Evolutionary conservation across 2,888 invertebrate genomes (phyloP).

Genomic region (Pristionchus fissidentatus): DNA sequence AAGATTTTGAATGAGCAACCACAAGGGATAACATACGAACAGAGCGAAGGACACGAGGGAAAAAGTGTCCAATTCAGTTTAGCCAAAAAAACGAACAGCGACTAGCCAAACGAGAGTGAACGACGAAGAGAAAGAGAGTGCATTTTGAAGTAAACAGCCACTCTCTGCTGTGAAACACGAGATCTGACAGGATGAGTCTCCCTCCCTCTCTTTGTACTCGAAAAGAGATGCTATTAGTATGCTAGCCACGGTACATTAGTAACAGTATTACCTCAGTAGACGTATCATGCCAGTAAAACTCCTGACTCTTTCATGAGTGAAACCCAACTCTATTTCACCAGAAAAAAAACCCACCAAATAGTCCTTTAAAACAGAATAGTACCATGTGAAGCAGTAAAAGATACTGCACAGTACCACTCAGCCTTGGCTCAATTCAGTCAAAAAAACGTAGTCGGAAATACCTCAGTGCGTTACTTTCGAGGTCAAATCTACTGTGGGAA

Average conservation of each 20-base stretch:
- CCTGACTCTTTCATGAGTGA: no score
- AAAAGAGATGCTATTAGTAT: no score
- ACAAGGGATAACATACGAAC: no score
- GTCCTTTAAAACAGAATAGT: neutral
- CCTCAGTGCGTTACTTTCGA: neutral
- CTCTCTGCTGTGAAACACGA: no score
- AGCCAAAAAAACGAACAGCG: neutral
- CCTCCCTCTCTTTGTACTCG: no score
- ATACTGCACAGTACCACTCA: neutral
- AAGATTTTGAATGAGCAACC: no score
- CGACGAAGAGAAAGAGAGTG: conserved; percentile 14
- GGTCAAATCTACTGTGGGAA: neutral
- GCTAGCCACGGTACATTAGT: no score
- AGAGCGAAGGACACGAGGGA: no score
- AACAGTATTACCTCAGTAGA: no score
- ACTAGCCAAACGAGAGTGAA: conserved; percentile 13
- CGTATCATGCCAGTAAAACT: no score
- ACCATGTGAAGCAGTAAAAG: neutral
- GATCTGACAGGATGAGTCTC: neutral
- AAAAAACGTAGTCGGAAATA: neutral
- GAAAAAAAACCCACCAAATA: neutral
- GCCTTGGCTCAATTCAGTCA: neutral
- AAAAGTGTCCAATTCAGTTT: no score
- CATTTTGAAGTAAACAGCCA: conserved; percentile 12
- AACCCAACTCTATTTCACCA: no score